phyloP scores from a whole-genome alignment of 2,888 invertebrate species.

The Monopis laevigella region DNA sequence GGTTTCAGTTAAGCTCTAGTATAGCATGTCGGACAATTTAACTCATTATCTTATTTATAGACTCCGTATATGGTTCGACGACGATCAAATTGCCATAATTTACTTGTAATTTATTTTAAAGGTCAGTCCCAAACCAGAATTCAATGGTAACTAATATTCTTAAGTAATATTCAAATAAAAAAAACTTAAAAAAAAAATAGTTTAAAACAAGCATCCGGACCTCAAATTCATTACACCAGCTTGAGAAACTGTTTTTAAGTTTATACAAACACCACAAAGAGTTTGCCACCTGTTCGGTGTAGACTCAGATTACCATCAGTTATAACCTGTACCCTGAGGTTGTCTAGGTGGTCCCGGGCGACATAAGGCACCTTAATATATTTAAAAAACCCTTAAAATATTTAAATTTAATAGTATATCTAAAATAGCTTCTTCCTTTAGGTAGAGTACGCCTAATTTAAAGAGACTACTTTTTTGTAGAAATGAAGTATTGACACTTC shows the following conservation, averaged over 20 bases:
- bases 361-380: too few relatives aligned
- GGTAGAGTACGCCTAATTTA: too few relatives aligned
- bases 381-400: too few relatives aligned
- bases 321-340: too few relatives aligned
- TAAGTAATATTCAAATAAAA: constrained; percentile 1
- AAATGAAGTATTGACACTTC: too few relatives aligned
- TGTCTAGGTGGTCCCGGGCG: too few relatives aligned
- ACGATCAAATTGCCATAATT: constrained; percentile 39
- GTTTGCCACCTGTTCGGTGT: too few relatives aligned
- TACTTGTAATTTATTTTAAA: constrained; percentile 38
- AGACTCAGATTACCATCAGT: too few relatives aligned
- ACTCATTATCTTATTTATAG: constrained; percentile 46
- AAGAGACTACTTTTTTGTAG: too few relatives aligned
- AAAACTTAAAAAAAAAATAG: constrained; percentile 1
- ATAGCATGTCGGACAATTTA: constrained; percentile 38
- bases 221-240: not conserved
- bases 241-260: too few relatives aligned
- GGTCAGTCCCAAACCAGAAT: constrained; percentile 23
- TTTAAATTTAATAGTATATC: not conserved
- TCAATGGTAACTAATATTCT: constrained; percentile 1
- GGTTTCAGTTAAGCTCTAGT: constrained; percentile 8
- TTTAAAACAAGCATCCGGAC: not conserved
- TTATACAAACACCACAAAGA: too few relatives aligned
- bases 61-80: constrained; percentile 34
- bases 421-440: too few relatives aligned